Percentiles rank a stretch among this genome's conserved stretches.
Conservation (phyloP, 2,888 invertebrate species). For the Rhamphomyia laevipes region DNA sequence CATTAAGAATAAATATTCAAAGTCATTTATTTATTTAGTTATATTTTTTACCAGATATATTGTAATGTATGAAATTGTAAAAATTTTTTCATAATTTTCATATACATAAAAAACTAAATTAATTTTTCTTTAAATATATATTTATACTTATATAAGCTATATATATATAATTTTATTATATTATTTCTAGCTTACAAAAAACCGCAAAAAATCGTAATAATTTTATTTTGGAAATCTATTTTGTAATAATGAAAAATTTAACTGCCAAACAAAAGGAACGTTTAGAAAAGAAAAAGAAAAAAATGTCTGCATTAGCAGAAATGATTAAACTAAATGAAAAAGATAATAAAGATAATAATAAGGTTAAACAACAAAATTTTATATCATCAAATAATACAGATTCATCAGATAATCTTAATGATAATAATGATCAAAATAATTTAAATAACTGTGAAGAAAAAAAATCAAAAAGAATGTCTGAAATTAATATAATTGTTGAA, state of each 20-base stretch:
- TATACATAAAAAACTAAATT: not conserved
- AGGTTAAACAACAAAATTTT: conserved; percentile 3
- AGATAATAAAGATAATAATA: conserved; percentile 32
- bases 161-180: not conserved
- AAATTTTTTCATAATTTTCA: not conserved
- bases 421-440: not conserved
- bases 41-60: not conserved
- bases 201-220: not conserved
- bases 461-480: too few species aligned
- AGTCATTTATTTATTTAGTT: not conserved
- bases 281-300: conserved; percentile 49
- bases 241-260: conserved; percentile 32
- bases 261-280: conserved; percentile 43
- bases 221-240: not conserved
- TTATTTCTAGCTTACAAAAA: not conserved
- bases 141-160: too few species aligned
- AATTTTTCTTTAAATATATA: too few species aligned
- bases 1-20: not conserved
- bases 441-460: too few species aligned
- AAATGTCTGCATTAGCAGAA: conserved; percentile 48
- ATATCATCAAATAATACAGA: not conserved
- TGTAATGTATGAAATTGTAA: not conserved
- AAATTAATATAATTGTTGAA: conserved; percentile 6
- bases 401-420: not conserved
- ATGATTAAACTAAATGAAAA: conserved; percentile 49